These are phyloP conservation scores for Pteruthius melanotis DNA, from an alignment of 2,113 vertebrate genomes.

Conservation along the genomic window DNA sequence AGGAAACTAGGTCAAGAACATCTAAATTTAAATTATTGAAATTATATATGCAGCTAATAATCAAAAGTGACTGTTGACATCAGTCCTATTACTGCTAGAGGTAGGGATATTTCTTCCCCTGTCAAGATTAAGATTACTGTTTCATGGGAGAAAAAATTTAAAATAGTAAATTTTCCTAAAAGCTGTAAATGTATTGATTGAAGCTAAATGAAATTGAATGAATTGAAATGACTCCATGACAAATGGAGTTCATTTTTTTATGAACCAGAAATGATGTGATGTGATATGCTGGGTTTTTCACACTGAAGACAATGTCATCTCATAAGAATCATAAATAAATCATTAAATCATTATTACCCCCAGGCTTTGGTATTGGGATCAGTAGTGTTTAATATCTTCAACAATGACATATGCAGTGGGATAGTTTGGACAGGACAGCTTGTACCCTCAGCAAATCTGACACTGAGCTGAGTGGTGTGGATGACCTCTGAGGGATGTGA, in stretches of 20 bases:
- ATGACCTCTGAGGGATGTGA: neutral
- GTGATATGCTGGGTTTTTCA: neutral
- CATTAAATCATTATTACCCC: neutral
- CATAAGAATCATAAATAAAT: neutral
- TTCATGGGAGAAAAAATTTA: neutral
- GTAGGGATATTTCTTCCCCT: neutral
- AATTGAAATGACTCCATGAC: neutral
- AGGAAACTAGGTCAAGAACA: neutral
- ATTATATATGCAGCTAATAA: neutral
- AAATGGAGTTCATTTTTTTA: neutral
- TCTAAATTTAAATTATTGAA: neutral
- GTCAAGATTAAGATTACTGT: neutral
- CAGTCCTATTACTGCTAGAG: neutral
- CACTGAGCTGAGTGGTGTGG: neutral
- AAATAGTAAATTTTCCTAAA: neutral
- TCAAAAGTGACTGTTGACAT: neutral
- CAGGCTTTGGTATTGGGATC: accelerated
- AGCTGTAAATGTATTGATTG: neutral
- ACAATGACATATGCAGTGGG: neutral
- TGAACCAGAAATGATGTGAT: neutral
- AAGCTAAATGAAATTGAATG: neutral
- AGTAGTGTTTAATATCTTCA: neutral
- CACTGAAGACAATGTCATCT: neutral
- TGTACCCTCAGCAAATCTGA: neutral
- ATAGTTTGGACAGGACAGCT: neutral